phyloP scores from a whole-genome alignment of 1,140 invertebrate genomes.

The Drosophila kanapiae region DNA sequence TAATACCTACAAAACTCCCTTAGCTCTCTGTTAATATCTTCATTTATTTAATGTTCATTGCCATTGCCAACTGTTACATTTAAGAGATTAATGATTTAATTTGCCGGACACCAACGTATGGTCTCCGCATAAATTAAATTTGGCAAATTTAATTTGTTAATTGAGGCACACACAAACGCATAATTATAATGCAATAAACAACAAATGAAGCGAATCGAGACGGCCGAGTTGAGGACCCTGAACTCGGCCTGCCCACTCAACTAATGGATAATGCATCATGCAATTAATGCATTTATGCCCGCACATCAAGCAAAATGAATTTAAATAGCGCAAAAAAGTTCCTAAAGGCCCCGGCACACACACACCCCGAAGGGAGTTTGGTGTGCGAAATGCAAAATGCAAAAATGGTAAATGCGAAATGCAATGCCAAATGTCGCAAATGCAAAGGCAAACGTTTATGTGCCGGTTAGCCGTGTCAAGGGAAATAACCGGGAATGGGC shows the following conservation, averaged over 20 bases:
- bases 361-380: constrained; percentile 9
- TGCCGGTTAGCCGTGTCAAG: constrained; percentile 35
- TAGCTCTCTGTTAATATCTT: no score
- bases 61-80: constrained; percentile 3
- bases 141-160: constrained; percentile 78
- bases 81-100: constrained; percentile 39
- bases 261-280: constrained; percentile 78
- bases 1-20: no score
- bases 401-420: constrained; percentile 11
- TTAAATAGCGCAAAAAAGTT: constrained; percentile 46
- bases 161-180: constrained; percentile 48
- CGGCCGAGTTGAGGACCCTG: constrained; percentile 23
- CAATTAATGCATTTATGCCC: constrained; percentile 73
- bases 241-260: constrained; percentile 35
- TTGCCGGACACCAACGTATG: constrained; percentile 18
- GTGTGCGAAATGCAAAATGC: constrained; percentile 2
- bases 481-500: constrained; percentile 12
- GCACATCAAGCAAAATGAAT: constrained; percentile 67
- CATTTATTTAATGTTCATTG: background rate
- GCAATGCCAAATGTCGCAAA: constrained; percentile 62
- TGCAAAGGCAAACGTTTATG: constrained; percentile 39
- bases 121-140: constrained; percentile 59
- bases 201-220: constrained; percentile 57
- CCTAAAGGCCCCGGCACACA: constrained; percentile 28
- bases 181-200: constrained; percentile 70